A percentile compares a stretch with the other conserved stretches of the same genome.
Evolutionary conservation across 2,888 invertebrate species (phyloP).

Genomic region (Sicus ferrugineus): DNA sequence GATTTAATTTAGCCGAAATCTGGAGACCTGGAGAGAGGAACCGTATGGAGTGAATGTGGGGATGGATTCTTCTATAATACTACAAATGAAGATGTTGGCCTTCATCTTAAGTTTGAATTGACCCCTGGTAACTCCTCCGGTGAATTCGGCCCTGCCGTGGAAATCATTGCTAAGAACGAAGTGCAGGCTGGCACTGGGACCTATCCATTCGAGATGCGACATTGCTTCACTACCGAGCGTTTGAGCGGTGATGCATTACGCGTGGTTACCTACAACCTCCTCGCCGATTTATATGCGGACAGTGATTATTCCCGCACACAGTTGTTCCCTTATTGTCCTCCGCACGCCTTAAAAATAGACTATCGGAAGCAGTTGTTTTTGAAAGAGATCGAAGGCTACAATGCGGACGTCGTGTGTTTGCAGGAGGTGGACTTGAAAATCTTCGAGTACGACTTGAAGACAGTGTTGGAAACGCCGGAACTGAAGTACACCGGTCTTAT

Average conservation of each 20-base stretch:
- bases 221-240: conserved; percentile 72
- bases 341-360: conserved; percentile 80
- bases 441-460: conserved; percentile 73
- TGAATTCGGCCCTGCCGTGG: conserved; percentile 70
- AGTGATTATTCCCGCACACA: conserved; percentile 77
- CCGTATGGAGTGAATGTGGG: conserved; percentile 70
- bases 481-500: conserved; percentile 71
- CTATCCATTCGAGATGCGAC: conserved; percentile 85
- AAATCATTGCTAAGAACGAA: conserved; percentile 68
- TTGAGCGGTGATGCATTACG: conserved; percentile 68
- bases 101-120: conserved; percentile 70
- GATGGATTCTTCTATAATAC: conserved; percentile 71
- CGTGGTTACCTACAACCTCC: conserved; percentile 86
- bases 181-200: conserved; percentile 78
- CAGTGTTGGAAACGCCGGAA: conserved; percentile 65
- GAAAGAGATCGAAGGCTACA: conserved; percentile 84
- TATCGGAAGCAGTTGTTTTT: conserved; percentile 87
- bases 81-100: conserved; percentile 71
- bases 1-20: conserved; percentile 42
- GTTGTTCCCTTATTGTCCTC: conserved; percentile 85
- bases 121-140: conserved; percentile 67
- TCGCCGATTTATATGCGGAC: conserved; percentile 91
- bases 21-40: conserved; percentile 44
- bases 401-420: conserved; percentile 87
- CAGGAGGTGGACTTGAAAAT: conserved; percentile 91